Evolutionary conservation across 2,888 invertebrate species (phyloP).

Genomic region (Brachypterus glaber): DNA sequence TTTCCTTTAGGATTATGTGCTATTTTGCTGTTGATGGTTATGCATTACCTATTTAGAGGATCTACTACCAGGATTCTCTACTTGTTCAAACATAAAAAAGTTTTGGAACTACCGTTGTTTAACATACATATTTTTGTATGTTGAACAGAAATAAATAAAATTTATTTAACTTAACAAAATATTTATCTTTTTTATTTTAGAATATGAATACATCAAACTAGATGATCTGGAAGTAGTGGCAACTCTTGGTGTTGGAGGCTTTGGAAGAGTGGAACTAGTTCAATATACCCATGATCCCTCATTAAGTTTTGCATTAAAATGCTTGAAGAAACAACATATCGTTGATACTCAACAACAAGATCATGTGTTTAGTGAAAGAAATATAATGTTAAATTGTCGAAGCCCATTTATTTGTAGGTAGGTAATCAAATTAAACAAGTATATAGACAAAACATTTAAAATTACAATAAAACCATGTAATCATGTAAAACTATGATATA

Average conservation of each 20-base stretch:
- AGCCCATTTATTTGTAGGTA: constrained; percentile 67
- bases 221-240: constrained; percentile 56
- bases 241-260: constrained; percentile 62
- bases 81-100: too few species aligned
- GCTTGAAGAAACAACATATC: constrained; percentile 63
- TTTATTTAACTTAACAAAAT: too few species aligned
- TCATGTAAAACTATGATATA: too few species aligned
- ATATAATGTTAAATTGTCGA: constrained; percentile 58
- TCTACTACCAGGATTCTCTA: too few species aligned
- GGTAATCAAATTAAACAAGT: constrained; percentile 5
- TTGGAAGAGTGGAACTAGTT: constrained; percentile 59
- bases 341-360: constrained; percentile 65
- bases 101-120: too few species aligned
- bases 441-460: too few species aligned
- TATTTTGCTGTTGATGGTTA: too few species aligned
- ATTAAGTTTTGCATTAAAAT: constrained; percentile 56
- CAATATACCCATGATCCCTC: constrained; percentile 40
- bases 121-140: too few species aligned
- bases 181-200: constrained; percentile 29
- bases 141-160: constrained; percentile 2
- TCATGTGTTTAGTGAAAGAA: constrained; percentile 60
- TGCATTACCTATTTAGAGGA: too few species aligned
- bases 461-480: too few species aligned
- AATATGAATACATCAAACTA: constrained; percentile 39
- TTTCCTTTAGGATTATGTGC: too few species aligned